These are phyloP conservation scores for Samia ricini DNA, from an alignment of 1,140 invertebrate species.

Conservation along the genomic window DNA sequence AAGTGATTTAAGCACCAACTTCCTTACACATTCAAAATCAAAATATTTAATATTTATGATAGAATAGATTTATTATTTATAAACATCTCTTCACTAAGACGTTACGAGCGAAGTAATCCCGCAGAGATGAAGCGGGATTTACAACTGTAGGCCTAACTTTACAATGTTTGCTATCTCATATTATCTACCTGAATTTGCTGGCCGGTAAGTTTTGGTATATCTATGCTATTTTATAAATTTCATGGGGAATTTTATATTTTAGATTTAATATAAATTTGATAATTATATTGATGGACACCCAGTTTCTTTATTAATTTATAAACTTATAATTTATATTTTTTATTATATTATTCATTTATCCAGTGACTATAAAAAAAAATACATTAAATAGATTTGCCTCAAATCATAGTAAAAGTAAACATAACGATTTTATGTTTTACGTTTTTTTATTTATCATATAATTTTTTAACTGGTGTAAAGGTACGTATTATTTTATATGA, in stretches of 20 bases:
- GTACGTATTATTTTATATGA: too few species aligned
- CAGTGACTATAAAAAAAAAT: too few species aligned
- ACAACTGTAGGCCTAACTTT: neutral
- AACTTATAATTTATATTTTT: too few species aligned
- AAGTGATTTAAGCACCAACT: neutral
- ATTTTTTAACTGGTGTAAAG: too few species aligned
- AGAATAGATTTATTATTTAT: slow-evolving; percentile 3
- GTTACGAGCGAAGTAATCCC: neutral
- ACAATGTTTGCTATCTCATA: neutral
- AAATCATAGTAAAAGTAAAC: too few species aligned
- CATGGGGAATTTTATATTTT: neutral
- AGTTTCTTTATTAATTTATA: too few species aligned
- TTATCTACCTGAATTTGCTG: neutral
- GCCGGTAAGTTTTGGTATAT: neutral
- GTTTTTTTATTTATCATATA: too few species aligned
- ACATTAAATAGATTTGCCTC: too few species aligned
- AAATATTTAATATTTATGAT: neutral
- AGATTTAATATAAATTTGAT: too few species aligned
- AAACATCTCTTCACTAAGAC: neutral
- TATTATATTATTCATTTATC: too few species aligned
- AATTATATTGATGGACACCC: too few species aligned
- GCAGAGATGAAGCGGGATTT: slow-evolving; percentile 1
- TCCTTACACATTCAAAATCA: neutral
- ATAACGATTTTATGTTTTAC: too few species aligned
- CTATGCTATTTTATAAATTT: neutral